Evolutionary conservation across 2,113 vertebrate genomes (phyloP).

Genomic region (Calypte anna): DNA sequence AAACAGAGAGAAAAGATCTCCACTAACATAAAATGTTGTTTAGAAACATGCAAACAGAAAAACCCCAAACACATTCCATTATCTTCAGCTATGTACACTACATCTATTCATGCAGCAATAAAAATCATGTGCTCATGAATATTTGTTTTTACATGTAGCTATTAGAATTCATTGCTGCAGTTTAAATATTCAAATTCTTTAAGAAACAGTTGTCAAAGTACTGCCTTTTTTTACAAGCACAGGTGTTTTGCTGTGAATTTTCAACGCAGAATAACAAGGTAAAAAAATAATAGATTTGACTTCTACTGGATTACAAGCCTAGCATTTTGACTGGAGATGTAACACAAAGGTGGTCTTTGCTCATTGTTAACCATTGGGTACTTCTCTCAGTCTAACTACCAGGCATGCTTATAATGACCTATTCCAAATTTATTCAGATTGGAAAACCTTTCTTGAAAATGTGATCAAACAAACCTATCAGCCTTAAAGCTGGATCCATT

Average conservation of each 20-base stretch:
- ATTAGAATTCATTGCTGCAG: constrained; percentile 52
- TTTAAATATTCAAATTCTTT: constrained; percentile 64
- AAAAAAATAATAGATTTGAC: not conserved
- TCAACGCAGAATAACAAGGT: constrained; percentile 31
- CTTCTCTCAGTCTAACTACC: not conserved
- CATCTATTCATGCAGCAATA: constrained; percentile 60
- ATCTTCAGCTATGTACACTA: constrained; percentile 33
- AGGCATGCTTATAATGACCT: not conserved
- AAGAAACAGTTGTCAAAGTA: constrained; percentile 65
- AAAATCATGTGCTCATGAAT: constrained; percentile 43
- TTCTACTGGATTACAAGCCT: constrained; percentile 9
- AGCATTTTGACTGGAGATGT: not conserved
- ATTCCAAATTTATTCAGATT: not conserved
- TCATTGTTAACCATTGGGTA: not conserved
- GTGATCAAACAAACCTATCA: constrained; percentile 5
- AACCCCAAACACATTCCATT: not conserved
- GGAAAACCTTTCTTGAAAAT: not conserved
- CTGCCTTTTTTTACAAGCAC: constrained; percentile 55
- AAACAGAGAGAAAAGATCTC: constrained; percentile 16
- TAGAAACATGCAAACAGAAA: constrained; percentile 67
- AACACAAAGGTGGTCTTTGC: constrained; percentile 27
- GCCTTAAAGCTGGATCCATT: constrained; percentile 27
- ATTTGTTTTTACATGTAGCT: constrained; percentile 60
- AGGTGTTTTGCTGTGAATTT: constrained; percentile 62
- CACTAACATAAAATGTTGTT: constrained; percentile 50